Evolutionary conservation across 1,140 invertebrate species (phyloP).

Genomic region (Asobara japonica): DNA sequence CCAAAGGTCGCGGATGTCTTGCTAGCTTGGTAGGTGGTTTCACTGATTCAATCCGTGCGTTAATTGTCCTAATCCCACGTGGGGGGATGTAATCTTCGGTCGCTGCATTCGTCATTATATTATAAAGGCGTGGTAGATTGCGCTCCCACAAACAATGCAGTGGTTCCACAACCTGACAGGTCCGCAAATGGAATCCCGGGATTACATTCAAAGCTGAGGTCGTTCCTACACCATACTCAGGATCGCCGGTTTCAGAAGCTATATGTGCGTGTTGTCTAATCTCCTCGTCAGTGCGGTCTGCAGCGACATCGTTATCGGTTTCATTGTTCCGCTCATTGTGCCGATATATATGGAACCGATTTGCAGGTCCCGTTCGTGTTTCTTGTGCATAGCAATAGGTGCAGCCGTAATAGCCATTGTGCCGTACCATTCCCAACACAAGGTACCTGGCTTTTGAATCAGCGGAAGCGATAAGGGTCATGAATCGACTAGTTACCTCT

Average conservation of each 20-base stretch:
- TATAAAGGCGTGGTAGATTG: background rate
- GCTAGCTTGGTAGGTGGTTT: background rate
- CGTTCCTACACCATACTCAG: background rate
- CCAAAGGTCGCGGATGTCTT: background rate
- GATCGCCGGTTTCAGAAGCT: background rate
- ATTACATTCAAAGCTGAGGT: background rate
- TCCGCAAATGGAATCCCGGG: background rate
- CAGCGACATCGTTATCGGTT: background rate
- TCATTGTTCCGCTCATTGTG: background rate
- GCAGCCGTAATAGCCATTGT: background rate
- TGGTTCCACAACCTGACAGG: background rate
- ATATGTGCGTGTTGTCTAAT: background rate
- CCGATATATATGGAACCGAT: background rate
- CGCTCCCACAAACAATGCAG: background rate
- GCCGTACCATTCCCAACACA: no score
- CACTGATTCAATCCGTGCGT: background rate
- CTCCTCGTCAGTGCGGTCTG: background rate
- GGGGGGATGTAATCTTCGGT: background rate
- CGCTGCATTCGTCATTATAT: background rate
- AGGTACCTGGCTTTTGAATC: no score
- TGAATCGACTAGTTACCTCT: no score
- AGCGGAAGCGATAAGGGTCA: no score
- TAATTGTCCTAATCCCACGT: background rate
- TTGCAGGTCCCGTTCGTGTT: background rate
- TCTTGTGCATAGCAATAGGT: background rate